These are phyloP conservation scores for Pasiphila rectangulata DNA, from an alignment of 2,888 invertebrate genomes.

Conservation along the genomic window DNA sequence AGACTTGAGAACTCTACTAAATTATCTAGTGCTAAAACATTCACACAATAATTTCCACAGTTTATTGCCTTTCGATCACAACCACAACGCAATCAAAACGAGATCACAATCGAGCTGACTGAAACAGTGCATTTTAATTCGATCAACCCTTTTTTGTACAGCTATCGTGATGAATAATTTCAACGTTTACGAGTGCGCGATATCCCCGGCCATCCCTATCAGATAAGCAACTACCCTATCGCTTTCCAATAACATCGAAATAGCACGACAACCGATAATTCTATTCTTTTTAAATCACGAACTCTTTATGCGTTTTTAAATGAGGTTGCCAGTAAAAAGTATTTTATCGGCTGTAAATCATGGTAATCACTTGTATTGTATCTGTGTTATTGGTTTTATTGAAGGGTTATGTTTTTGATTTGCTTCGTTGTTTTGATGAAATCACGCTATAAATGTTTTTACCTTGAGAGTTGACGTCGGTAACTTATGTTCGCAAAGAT, in stretches of 20 bases:
- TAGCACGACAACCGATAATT: conserved; percentile 60
- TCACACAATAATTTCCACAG: background rate
- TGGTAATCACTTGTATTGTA: conserved; percentile 31
- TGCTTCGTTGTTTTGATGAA: conserved; percentile 3
- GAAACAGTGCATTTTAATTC: conserved; percentile 9
- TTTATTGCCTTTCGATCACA: background rate
- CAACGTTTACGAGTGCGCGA: conserved; percentile 44
- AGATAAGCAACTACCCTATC: conserved; percentile 68
- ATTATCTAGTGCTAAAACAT: too few relatives aligned
- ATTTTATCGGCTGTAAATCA: conserved; percentile 34
- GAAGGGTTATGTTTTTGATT: conserved; percentile 15
- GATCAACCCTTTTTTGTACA: conserved; percentile 15
- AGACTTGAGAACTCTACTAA: too few relatives aligned
- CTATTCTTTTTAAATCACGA: conserved; percentile 38
- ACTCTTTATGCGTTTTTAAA: conserved; percentile 40
- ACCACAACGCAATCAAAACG: background rate
- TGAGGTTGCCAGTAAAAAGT: conserved; percentile 26
- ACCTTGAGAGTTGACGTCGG: background rate
- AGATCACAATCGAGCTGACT: background rate
- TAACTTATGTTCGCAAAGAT: background rate
- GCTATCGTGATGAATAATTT: conserved; percentile 29
- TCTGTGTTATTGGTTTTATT: conserved; percentile 26
- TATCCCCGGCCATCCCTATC: conserved; percentile 65
- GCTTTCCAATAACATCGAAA: conserved; percentile 68
- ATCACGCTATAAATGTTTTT: conserved; percentile 6